A percentile compares a stretch with the other conserved stretches of the same genome.
Evolutionary conservation across 2,113 vertebrate genomes (phyloP).

Genomic region (Crotalus horridus): DNA sequence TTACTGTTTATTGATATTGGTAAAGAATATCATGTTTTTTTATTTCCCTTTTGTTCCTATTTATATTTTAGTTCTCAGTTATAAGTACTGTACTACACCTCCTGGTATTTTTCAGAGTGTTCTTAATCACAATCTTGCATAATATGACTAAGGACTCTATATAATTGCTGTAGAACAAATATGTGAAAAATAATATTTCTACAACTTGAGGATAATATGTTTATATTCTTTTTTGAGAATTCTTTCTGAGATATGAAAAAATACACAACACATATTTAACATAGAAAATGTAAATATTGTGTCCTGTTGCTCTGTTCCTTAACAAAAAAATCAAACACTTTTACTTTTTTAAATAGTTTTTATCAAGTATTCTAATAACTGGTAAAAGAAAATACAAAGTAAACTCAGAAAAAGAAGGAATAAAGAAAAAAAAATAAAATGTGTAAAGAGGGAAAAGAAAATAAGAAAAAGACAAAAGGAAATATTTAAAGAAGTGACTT

Average conservation of each 20-base stretch:
- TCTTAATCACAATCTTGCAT: not conserved
- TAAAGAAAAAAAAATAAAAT: not conserved
- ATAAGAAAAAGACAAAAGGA: not conserved
- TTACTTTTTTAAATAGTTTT: not conserved
- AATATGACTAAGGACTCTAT: not conserved
- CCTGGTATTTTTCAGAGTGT: not conserved
- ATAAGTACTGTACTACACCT: not conserved
- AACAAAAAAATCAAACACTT: not conserved
- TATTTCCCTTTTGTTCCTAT: not conserved
- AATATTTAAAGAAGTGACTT: not conserved
- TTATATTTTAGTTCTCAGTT: not conserved
- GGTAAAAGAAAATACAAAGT: not conserved
- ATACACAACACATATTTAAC: not conserved
- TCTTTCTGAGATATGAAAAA: not conserved
- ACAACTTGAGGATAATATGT: not conserved
- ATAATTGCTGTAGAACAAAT: not conserved
- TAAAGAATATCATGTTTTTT: not conserved
- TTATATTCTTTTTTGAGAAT: not conserved
- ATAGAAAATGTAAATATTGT: not conserved
- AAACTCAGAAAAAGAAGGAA: too few species aligned
- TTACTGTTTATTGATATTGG: not conserved
- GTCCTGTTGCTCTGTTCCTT: not conserved
- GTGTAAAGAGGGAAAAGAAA: not conserved
- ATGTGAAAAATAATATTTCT: not conserved
- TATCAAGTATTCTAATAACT: not conserved